Evolutionary conservation across 2,113 vertebrate genomes (phyloP), one percentile per base, ranked within the genome.

Genomic region (Phainopepla nitens): DNA sequence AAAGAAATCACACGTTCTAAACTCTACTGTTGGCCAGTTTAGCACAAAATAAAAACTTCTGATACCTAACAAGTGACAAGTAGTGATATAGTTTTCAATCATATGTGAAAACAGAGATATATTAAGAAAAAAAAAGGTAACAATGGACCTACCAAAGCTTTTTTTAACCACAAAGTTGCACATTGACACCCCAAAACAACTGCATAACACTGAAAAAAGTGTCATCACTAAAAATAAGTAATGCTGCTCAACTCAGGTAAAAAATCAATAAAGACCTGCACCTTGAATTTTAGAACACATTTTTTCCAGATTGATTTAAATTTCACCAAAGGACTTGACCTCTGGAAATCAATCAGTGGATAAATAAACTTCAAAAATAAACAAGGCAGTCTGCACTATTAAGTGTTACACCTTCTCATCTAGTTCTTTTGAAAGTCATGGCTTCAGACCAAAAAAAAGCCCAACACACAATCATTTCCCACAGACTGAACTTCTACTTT

Each of bases 351-450:
- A 51, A 68, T 70, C 51, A 29, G 44, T n/a, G 16, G 50, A 58
- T 86, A 93, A 83, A 58, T 44, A 92, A 69, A 79, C 68, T 70
- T 12, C 2, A 62, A 84, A 92, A 90, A 66, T 76, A 90, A 89
- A 87, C 60, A 89, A 31, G 51, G 62, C 70, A 78, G 19, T 49
- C 68, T 61, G 45, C 10, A 24, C 75, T 83, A 90, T 50, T 85
- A 80, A 47, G 50, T 45, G 85, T 85, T 78, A 88, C 28, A 89
- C 41, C 41, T 92, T 78, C 71, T 86, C 71, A 85, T 28, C 69
- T 68, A 94, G 90, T 82, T 71, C 44, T 83, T 90, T 93, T 81
- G 54, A 83, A 93, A 94, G 90, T 83, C 82, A 64, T 87, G 80
- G 71, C 94, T 90, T 87, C 35, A 44, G 76, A 88, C 27, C 56